These are phyloP conservation scores for Phodopus roborovskii DNA, from an alignment of 2,113 vertebrate genomes.

Conservation along the genomic window DNA sequence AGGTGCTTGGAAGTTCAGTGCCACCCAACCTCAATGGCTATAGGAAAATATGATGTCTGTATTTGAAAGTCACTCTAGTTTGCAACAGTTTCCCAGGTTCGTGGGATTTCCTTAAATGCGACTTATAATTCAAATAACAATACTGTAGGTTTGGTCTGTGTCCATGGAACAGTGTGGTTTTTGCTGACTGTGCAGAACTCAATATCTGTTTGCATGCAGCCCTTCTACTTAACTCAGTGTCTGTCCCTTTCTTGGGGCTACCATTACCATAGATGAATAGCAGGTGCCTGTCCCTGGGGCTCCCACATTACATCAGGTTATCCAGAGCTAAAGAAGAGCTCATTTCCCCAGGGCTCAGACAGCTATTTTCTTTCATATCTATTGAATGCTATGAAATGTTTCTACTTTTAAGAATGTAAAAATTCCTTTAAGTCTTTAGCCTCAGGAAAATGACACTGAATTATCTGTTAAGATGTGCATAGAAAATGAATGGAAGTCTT, in stretches of 20 bases:
- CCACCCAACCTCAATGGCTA: neutral
- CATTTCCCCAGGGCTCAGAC: neutral
- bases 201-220: neutral
- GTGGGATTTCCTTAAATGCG: neutral
- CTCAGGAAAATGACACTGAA: conserved; percentile 3
- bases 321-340: neutral
- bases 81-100: neutral
- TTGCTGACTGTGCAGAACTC: neutral
- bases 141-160: neutral
- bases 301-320: neutral
- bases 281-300: neutral
- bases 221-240: neutral
- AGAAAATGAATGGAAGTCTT: neutral
- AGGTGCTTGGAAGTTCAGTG: neutral
- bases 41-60: neutral
- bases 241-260: neutral
- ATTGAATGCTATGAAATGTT: neutral
- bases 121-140: neutral
- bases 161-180: neutral
- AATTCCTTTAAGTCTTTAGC: neutral
- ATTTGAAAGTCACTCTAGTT: neutral
- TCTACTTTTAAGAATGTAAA: neutral
- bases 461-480: neutral
- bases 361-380: neutral
- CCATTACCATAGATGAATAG: neutral